Base-by-base conservation (phyloP, 2,888 invertebrate genomes). In the Plagodis pulveraria region DNA sequence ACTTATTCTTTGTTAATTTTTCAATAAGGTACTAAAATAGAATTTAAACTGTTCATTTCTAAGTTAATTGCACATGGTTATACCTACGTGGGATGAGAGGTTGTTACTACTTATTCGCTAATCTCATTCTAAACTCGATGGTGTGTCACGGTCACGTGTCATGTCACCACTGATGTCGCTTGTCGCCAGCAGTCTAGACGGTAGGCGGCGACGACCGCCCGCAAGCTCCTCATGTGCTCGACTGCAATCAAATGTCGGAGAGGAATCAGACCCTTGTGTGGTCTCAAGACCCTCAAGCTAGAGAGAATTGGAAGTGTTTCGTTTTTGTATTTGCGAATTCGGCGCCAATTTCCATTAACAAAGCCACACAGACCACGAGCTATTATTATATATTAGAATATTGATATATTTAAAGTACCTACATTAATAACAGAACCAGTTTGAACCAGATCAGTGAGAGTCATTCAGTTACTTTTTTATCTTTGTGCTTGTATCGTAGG, bases 171-270 rank as follows among this genome's bases (percentile, higher is more conserved):
- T 7, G 42, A 0, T 11, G 42, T 38, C 38, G 38, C 38, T 1
- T 6, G 47, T 48, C 51, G 60, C 63, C 63, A 67, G 59, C 66
- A 51, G 81, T 81, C 81, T 81, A 81, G 81, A 81, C 80, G 65
- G 43, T 42, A 45, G 69, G 65, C 72, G 75, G 62, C 75, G 40
- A 38, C 9, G 65, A 58, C 64, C 71, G 54, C 63, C 62, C 62
- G 51, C 56, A 46, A 41, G 8, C 45, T 34, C 60, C 42, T 50
- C 63, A 63, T 42, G 61, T 67, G 64, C 56, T 60, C 47, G 11
- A 58, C 50, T 46, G 50, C 60, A 58, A 58, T 62, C 58, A 47
- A 58, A 50, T 32, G 52, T 46, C 46, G 36, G 22, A 22, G 22
- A 22, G 36, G 49, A 62, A 46, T 56, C 58, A 56, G 35, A 54